Base-by-base conservation (phyloP, 2,888 invertebrate genomes). In the Ormyrus labotus region DNA sequence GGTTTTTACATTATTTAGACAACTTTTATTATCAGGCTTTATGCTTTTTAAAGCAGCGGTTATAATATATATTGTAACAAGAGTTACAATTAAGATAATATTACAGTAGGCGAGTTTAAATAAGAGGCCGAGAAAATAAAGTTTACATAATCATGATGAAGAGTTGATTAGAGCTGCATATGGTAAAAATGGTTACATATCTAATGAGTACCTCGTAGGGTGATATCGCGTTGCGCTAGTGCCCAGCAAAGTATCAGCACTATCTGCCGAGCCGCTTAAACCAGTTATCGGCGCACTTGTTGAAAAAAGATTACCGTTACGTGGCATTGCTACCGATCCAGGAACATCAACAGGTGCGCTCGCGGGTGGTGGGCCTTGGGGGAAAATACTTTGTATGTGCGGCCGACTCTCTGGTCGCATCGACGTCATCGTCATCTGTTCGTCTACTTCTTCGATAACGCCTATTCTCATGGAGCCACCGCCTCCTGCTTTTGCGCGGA, bases 361-460 rank as follows among this genome's bases (percentile, higher is more conserved):
- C 1, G 93, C 92, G 0, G 93, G 92, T 0, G 92, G 89, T 3
- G 93, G 93, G 9, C 93, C 93, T 77, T 89, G 88, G 0, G 88
- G 83, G 69, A 91, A 91, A 81, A 91, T 90, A 55, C 83, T 90
- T 73, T 87, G 85, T 10, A 91, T 88, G 77, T 90, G 90, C 0
- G 90, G 90, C 19, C 87, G 86, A 72, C 91, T 88, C 88, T 93
- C 89, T 87, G 92, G 90, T 86, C 94, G 93, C 91, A 94, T 93
- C 64, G 96, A 96, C 6, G 95, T 96, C 80, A 96, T 94, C 9
- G 96, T 96, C 86, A 94, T 92, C 89, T 96, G 96, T 87, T 96
- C 96, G 87, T 96, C 96, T 0, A 92, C 91, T 83, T 92, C 92
- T 83, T 92, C 91, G 64, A 92, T 92, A 6, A 90, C 90, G 2